These are phyloP conservation scores for Cassiopea andromeda DNA, from an alignment of 30 jellyfish, hydroid and myxozoan species.

Conservation along the genomic window DNA sequence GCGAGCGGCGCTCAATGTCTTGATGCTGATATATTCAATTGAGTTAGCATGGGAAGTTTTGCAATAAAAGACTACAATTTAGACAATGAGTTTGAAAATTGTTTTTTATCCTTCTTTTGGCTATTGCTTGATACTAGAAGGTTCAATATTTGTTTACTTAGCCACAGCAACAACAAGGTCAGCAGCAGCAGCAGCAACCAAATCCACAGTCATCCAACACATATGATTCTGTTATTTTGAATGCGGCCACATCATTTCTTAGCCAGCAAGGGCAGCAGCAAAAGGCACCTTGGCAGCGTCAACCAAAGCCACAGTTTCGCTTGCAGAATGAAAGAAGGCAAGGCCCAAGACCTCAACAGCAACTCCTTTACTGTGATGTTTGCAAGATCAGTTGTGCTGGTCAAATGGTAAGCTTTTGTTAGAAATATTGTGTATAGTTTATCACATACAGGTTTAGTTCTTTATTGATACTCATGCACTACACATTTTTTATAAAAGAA, in stretches of 20 bases:
- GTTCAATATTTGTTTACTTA: not conserved
- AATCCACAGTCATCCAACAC: constrained; percentile 71
- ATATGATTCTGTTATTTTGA: constrained; percentile 88
- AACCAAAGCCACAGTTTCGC: constrained; percentile 86
- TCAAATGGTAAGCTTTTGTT: constrained; percentile 70
- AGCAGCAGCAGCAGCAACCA: constrained; percentile 51
- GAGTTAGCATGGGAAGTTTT: too few relatives aligned
- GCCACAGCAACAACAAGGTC: constrained; percentile 70
- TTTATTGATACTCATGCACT: too few relatives aligned
- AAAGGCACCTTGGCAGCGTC: constrained; percentile 93
- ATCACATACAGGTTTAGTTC: too few relatives aligned
- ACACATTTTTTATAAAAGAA: too few relatives aligned
- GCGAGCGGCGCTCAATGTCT: too few relatives aligned
- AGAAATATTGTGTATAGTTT: too few relatives aligned
- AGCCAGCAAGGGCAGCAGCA: constrained; percentile 86
- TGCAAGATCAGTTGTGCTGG: constrained; percentile 99
- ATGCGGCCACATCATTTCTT: constrained; percentile 96
- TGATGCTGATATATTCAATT: too few relatives aligned
- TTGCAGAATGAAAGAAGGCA: constrained; percentile 68
- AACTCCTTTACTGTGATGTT: constrained; percentile 95
- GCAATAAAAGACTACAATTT: too few relatives aligned
- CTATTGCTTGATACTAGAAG: too few relatives aligned
- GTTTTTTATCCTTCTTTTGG: too few relatives aligned
- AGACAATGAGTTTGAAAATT: too few relatives aligned
- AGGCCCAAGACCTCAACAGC: constrained; percentile 91